Conservation (phyloP, 2,888 invertebrate species). For the Megastigmus dorsalis region DNA sequence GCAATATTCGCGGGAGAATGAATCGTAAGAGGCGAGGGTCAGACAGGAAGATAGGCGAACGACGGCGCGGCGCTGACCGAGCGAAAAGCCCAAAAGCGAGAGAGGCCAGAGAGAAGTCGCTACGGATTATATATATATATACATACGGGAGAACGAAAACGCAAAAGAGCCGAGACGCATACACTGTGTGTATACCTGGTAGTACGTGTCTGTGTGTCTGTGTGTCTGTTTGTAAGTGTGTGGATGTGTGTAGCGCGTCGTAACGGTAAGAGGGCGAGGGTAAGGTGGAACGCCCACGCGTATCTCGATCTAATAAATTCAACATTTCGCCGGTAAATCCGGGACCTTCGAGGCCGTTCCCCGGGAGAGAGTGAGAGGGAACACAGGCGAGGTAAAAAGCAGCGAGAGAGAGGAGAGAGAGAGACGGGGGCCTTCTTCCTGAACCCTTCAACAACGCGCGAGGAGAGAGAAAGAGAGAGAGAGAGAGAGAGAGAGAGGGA, state of each 20-base stretch:
- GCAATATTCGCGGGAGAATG: slow-evolving; percentile 12
- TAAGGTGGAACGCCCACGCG: slow-evolving; percentile 71
- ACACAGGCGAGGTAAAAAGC: slow-evolving; percentile 28
- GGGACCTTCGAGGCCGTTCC: slow-evolving; percentile 58
- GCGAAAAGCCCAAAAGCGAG: slow-evolving; percentile 35
- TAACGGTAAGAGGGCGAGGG: slow-evolving; percentile 59
- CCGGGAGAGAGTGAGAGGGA: slow-evolving; percentile 46
- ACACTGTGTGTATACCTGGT: neutral
- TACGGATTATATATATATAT: no score
- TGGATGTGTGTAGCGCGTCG: slow-evolving; percentile 5
- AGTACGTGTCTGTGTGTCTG: neutral
- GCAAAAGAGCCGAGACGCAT: slow-evolving; percentile 10
- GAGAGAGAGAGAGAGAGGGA: neutral
- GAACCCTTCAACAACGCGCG: slow-evolving; percentile 35
- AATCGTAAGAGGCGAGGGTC: slow-evolving; percentile 11
- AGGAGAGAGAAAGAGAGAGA: slow-evolving; percentile 23
- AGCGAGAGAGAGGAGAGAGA: neutral
- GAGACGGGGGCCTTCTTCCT: slow-evolving; percentile 32
- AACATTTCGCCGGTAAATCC: slow-evolving; percentile 72
- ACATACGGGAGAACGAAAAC: slow-evolving; percentile 25
- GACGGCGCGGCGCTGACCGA: neutral
- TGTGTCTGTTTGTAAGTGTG: neutral
- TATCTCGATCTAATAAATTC: slow-evolving; percentile 75
- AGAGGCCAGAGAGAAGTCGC: slow-evolving; percentile 35
- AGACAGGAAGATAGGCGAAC: slow-evolving; percentile 16